A percentile compares a stretch with the other conserved stretches of the same genome.
Evolutionary conservation across 2,113 vertebrate genomes (phyloP).

Genomic region (Poeciliopsis retropinna): DNA sequence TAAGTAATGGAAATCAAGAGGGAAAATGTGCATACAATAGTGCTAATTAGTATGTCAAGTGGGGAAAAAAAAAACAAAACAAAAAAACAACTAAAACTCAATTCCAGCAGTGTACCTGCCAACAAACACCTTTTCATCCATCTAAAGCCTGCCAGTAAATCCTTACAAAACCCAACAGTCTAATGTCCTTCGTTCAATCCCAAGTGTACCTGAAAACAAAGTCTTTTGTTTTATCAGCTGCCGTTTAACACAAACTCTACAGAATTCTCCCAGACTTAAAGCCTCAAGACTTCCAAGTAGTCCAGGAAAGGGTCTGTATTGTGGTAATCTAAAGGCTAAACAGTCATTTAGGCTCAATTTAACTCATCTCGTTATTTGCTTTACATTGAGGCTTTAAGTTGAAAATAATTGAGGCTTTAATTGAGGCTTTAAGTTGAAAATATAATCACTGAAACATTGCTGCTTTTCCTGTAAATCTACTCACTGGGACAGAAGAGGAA

Average conservation of each 20-base stretch:
- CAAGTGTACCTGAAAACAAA: background rate
- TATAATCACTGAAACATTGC: background rate
- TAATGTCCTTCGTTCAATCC: background rate
- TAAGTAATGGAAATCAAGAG: too few species aligned
- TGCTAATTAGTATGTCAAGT: too few species aligned
- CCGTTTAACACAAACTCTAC: conserved; percentile 4
- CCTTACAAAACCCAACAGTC: conserved; percentile 3
- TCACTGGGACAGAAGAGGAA: conserved; percentile 21
- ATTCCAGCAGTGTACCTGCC: background rate
- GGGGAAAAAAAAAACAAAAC: background rate
- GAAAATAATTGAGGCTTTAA: background rate
- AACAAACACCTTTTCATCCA: conserved; percentile 17
- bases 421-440: background rate
- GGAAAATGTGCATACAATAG: too few species aligned
- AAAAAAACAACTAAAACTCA: conserved; percentile 1
- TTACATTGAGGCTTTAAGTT: conserved; percentile 14
- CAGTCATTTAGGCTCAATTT: conserved; percentile 10
- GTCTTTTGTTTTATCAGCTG: conserved; percentile 1
- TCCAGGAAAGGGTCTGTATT: background rate
- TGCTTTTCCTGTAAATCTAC: conserved; percentile 19
- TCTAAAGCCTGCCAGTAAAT: conserved; percentile 3
- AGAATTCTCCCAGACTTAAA: conserved; percentile 3
- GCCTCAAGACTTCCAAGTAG: background rate
- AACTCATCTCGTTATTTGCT: conserved; percentile 7
- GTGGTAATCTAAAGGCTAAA: conserved; percentile 1